Evolutionary conservation across 2,888 invertebrate species (phyloP).

Genomic region (Sesamia inferens): DNA sequence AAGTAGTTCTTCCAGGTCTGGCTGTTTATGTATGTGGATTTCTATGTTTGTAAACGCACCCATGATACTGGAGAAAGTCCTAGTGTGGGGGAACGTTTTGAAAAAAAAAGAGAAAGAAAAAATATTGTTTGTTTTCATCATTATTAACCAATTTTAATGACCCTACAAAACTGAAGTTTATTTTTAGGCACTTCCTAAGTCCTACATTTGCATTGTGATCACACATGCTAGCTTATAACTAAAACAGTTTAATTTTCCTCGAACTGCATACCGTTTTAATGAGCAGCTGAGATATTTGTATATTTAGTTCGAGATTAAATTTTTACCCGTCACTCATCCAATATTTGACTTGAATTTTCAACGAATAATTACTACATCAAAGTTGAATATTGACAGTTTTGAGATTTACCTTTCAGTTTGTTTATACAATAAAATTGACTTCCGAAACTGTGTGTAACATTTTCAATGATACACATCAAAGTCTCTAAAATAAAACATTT

Average conservation of each 20-base stretch:
- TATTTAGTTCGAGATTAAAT: conserved; percentile 18
- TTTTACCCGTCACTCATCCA: conserved; percentile 16
- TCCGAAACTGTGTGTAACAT: conserved; percentile 46
- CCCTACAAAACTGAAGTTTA: neutral
- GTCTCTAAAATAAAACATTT: conserved; percentile 42
- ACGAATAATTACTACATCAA: conserved; percentile 54
- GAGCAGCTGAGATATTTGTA: conserved; percentile 7
- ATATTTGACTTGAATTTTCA: conserved; percentile 30
- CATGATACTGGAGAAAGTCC: too few relatives aligned
- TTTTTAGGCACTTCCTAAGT: neutral
- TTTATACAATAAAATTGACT: conserved; percentile 60
- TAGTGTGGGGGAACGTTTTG: too few relatives aligned
- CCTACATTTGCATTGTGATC: conserved; percentile 1
- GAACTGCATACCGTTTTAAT: neutral
- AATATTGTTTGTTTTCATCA: neutral
- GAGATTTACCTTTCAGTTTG: conserved; percentile 47
- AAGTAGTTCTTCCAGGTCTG: too few relatives aligned
- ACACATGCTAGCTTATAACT: neutral
- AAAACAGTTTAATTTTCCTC: conserved; percentile 10
- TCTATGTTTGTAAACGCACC: too few relatives aligned
- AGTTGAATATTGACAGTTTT: conserved; percentile 47
- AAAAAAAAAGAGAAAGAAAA: too few relatives aligned
- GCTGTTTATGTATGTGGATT: too few relatives aligned
- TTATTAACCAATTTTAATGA: neutral
- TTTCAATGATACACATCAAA: conserved; percentile 60